These are phyloP conservation scores for Aratinga solstitialis DNA, from an alignment of 2,797 vertebrate genomes.

Conservation along the genomic window DNA sequence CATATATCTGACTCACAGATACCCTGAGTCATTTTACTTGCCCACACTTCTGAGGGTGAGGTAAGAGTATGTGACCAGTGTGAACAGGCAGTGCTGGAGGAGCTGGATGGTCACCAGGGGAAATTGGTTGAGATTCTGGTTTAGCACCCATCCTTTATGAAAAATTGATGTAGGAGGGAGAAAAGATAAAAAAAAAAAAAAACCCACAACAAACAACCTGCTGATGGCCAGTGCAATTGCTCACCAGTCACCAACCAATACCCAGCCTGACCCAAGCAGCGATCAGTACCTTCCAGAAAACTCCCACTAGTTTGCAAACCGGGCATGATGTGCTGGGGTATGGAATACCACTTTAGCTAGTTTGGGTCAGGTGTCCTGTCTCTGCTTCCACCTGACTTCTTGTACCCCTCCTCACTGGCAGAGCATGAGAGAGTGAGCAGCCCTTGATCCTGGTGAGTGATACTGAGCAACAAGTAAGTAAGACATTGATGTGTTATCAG, in stretches of 20 bases:
- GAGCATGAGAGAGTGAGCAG: not conserved
- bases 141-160: not conserved
- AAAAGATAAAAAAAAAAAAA: not conserved
- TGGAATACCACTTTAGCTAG: not conserved
- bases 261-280: not conserved
- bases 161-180: not conserved
- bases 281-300: not conserved
- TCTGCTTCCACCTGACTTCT: not conserved
- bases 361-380: not conserved
- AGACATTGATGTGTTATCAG: not conserved
- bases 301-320: not conserved
- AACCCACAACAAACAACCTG: too few relatives aligned
- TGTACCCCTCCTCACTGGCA: not conserved
- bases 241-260: not conserved
- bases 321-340: not conserved
- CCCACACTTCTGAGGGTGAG: rapidly evolving
- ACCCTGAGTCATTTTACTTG: not conserved
- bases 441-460: not conserved
- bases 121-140: not conserved
- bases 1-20: not conserved
- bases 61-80: not conserved
- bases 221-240: not conserved
- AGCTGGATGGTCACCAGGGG: not conserved
- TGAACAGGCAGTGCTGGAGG: not conserved
- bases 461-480: not conserved